phyloP scores from a whole-genome alignment of 2,113 vertebrate genomes.

The Ptychochromis oligacanthus region DNA sequence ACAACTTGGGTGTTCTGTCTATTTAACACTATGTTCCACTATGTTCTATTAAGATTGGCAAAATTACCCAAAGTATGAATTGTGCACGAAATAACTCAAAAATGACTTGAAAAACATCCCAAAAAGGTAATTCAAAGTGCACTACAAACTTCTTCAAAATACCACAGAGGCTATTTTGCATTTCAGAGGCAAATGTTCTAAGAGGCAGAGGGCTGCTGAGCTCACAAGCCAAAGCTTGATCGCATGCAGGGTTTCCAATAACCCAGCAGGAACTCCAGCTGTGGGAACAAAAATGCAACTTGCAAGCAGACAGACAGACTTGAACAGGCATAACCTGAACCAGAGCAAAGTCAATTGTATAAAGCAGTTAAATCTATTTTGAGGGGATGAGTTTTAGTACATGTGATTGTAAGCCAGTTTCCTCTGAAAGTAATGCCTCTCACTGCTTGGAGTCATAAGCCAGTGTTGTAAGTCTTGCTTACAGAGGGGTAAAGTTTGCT shows the following conservation, averaged over 20 bases:
- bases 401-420: constrained; percentile 9
- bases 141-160: constrained; percentile 35
- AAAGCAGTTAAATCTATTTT: constrained; percentile 37
- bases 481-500: not conserved
- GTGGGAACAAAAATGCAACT: constrained; percentile 20
- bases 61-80: not conserved
- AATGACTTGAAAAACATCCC: not conserved
- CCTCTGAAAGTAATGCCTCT: not conserved
- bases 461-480: not conserved
- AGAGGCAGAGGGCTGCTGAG: constrained; percentile 37
- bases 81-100: not conserved
- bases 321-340: constrained; percentile 17
- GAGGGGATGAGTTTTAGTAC: constrained; percentile 16
- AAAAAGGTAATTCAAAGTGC: constrained; percentile 41
- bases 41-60: not conserved
- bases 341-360: constrained; percentile 29
- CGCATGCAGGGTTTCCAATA: constrained; percentile 32
- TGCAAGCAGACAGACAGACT: constrained; percentile 19
- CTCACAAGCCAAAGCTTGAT: constrained; percentile 39
- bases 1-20: not conserved
- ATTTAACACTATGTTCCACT: not conserved
- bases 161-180: constrained; percentile 43
- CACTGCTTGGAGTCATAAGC: not conserved
- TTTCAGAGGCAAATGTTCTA: constrained; percentile 49
- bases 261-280: constrained; percentile 47